Evolutionary conservation across 2,113 vertebrate species (phyloP).

Genomic region (Thinocorus orbignyianus): DNA sequence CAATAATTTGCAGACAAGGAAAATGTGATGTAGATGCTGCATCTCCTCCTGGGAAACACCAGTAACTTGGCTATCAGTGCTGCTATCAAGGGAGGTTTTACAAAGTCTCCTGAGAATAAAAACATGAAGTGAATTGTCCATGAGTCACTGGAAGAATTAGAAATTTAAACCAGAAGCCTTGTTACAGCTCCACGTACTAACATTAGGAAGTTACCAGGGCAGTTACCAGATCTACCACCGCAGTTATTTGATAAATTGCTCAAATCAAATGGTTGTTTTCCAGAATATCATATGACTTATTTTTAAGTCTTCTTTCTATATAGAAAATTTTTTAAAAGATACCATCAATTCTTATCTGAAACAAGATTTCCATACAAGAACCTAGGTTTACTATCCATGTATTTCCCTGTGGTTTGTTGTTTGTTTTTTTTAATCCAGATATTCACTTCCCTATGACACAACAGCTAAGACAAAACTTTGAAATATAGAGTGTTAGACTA

Average conservation of each 20-base stretch:
- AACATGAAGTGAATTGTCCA: not conserved
- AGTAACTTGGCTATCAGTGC: not conserved
- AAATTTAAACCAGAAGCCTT: not conserved
- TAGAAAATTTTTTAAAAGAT: not conserved
- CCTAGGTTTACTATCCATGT: not conserved
- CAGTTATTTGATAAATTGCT: not conserved
- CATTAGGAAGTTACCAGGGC: not conserved
- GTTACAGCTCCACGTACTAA: not conserved
- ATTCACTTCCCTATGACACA: not conserved
- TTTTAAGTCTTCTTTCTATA: not conserved
- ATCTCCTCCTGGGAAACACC: not conserved
- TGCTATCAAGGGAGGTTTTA: not conserved
- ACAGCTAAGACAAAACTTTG: not conserved
- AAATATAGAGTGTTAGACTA: not conserved
- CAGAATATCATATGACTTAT: not conserved
- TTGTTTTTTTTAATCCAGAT: not conserved
- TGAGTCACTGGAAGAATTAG: not conserved
- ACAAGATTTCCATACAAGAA: not conserved
- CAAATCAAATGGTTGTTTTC: not conserved
- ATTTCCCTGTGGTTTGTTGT: not conserved
- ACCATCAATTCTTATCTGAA: not conserved
- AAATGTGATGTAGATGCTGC: not conserved
- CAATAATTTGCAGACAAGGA: not conserved
- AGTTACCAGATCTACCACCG: not conserved
- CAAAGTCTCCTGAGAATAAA: not conserved